These are phyloP conservation scores for Lycodopsis pacificus DNA, from an alignment of 2,797 vertebrate genomes.

Conservation along the genomic window DNA sequence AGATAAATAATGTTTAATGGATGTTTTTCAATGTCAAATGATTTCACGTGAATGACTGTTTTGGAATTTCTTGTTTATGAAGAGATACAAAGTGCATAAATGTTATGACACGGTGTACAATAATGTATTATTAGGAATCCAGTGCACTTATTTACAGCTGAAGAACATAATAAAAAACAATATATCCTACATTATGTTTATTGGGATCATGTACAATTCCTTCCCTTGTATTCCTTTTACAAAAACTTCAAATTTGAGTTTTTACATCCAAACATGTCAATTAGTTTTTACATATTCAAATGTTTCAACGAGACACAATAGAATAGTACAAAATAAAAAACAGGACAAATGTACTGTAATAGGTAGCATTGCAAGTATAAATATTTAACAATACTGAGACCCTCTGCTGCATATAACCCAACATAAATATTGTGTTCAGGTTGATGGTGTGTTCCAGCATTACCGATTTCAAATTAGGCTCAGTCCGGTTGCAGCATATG, in stretches of 20 bases:
- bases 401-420: background rate
- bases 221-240: background rate
- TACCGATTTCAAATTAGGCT: background rate
- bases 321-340: background rate
- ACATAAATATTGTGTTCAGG: background rate
- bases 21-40: conserved; percentile 24
- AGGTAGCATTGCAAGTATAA: background rate
- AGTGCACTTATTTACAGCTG: conserved; percentile 45
- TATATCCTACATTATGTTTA: background rate
- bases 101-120: background rate
- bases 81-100: conserved; percentile 8
- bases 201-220: background rate
- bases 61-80: background rate
- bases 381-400: background rate
- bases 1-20: conserved; percentile 42
- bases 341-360: background rate
- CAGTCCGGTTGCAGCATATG: background rate
- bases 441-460: background rate
- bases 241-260: background rate
- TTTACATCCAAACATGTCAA: background rate
- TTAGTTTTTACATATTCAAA: background rate
- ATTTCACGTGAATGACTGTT: conserved; percentile 21
- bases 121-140: background rate
- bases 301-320: conserved; percentile 19
- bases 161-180: conserved; percentile 34